Percentiles rank a stretch among this genome's conserved stretches.
Evolutionary conservation across 2,113 vertebrate species (phyloP).

Genomic region (Archocentrus centrarchus): DNA sequence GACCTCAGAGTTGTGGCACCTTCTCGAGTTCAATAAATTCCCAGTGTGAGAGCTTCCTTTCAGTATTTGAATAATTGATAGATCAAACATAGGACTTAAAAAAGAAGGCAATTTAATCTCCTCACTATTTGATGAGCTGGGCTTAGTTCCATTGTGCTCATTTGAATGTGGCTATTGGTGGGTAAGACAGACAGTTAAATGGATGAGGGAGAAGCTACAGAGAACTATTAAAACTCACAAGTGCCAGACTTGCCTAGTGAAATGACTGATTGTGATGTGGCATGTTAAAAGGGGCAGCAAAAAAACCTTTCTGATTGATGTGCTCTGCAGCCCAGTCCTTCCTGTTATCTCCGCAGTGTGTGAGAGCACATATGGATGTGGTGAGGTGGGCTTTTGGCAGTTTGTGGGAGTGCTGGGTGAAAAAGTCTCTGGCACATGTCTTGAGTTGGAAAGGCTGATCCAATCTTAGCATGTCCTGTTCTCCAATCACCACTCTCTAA

Average conservation of each 20-base stretch:
- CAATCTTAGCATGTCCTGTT: constrained; percentile 53
- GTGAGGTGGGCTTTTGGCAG: constrained; percentile 57
- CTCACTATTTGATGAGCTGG: constrained; percentile 77
- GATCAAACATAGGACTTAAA: constrained; percentile 74
- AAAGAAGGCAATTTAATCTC: constrained; percentile 80
- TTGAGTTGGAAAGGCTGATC: constrained; percentile 57
- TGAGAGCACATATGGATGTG: constrained; percentile 42
- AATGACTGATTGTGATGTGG: neutral
- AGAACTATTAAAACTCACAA: constrained; percentile 28
- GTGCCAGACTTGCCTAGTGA: constrained; percentile 26
- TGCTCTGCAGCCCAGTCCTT: neutral
- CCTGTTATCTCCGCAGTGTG: constrained; percentile 34
- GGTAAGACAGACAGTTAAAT: constrained; percentile 54
- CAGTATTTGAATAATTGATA: constrained; percentile 79
- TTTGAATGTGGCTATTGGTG: constrained; percentile 54
- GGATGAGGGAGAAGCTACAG: constrained; percentile 41
- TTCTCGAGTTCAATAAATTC: constrained; percentile 66
- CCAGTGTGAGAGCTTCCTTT: constrained; percentile 75
- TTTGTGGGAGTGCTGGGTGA: constrained; percentile 51
- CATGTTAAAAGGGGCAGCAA: neutral
- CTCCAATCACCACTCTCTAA: constrained; percentile 63
- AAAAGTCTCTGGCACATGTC: constrained; percentile 63
- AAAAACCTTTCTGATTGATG: neutral
- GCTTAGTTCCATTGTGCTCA: constrained; percentile 63
- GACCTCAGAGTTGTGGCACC: constrained; percentile 67